Base-by-base conservation (phyloP, 2,888 invertebrate species). In the Criorhina ranunculi region DNA sequence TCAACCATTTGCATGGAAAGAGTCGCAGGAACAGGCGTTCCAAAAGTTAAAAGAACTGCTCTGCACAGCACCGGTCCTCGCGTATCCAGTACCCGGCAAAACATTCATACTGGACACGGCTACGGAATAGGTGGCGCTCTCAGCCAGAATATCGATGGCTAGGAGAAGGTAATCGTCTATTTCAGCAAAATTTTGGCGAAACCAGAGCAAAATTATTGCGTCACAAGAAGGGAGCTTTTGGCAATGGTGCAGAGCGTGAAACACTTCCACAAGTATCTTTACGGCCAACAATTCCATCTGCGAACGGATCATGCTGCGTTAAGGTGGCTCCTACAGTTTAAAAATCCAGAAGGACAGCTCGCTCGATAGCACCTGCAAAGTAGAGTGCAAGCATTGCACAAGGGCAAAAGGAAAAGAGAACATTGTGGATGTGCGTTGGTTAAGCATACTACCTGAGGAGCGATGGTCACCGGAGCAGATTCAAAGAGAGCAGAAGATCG, bases 111-210 rank as follows among this genome's bases (percentile, higher is more conserved):
- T 37, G 37, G 37, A n/a, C n/a, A n/a, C n/a, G n/a, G n/a, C 8
- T 37, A 37, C 37, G 9, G 37, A 37, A 37, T 37, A 37, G 9
- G 80, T 7, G 69, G 70, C 11, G 78, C 78, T 11, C 67, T 78
- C 0, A 70, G 55, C 5, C 76, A 82, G 33, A 46, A 46, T 4
- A 57, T 57, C 7, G 40, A 75, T 37, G 70, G 78, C 3, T 42
- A 64, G 12, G 70, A 81, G 55, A 62, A 57, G 57, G 86, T 77
- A 3, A 64, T 75, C 17, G 86, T 49, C 5, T 81, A 70, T 12
- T 70, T 59, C 12, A 86, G n/a, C n/a, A n/a, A n/a, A n/a, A n/a
- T n/a, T n/a, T n/a, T n/a, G n/a, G n/a, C n/a, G n/a, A n/a, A n/a
- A 70, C 53, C n/a, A n/a, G n/a, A n/a, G n/a, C n/a, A n/a, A 59